These are phyloP conservation scores for Apis laboriosa DNA, from an alignment of 1,140 invertebrate genomes.

Conservation along the genomic window DNA sequence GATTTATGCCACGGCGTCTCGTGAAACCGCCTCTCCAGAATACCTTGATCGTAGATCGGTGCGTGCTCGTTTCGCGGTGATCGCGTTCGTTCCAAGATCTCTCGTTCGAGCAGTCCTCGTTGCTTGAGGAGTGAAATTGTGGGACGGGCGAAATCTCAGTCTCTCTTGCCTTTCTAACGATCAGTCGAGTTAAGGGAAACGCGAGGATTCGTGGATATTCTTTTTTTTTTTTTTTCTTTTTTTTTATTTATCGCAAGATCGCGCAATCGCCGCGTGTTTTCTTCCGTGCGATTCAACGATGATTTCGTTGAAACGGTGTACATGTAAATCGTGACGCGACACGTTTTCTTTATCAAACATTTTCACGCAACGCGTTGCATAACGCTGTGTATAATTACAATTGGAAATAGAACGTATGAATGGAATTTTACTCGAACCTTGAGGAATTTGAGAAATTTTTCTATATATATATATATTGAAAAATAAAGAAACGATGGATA, in stretches of 20 bases:
- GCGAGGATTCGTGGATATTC: not conserved
- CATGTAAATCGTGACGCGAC: too few species aligned
- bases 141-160: not conserved
- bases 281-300: too few species aligned
- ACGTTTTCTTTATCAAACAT: too few species aligned
- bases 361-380: too few species aligned
- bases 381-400: too few species aligned
- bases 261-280: not conserved
- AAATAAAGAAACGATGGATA: not conserved
- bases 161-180: not conserved
- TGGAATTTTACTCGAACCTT: too few species aligned
- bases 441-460: too few species aligned
- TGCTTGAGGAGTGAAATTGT: not conserved
- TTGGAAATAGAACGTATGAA: too few species aligned
- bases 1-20: not conserved
- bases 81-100: not conserved
- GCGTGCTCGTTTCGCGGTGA: not conserved
- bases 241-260: not conserved
- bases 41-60: not conserved
- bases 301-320: too few species aligned
- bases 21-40: not conserved
- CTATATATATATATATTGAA: too few species aligned
- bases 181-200: not conserved
- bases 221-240: not conserved
- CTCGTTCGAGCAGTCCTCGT: conserved; percentile 2